Percentiles rank a stretch among this genome's conserved stretches.
These are phyloP conservation scores for Sphenodon punctatus DNA, from an alignment of 2,797 vertebrate species.

Conservation along the genomic window DNA sequence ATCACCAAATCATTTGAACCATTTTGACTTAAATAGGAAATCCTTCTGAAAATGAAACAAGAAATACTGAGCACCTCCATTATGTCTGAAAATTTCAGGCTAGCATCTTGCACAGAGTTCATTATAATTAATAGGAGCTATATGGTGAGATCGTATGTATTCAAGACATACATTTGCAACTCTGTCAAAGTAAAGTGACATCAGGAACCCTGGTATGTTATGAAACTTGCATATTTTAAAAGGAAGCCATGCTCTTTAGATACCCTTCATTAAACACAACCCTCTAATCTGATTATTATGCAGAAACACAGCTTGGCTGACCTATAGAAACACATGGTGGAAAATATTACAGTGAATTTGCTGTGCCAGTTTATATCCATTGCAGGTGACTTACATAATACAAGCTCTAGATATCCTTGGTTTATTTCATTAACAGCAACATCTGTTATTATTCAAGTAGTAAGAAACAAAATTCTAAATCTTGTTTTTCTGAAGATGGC, in stretches of 20 bases:
- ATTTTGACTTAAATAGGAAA: not conserved
- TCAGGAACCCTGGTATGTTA: not conserved
- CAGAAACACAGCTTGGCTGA: not conserved
- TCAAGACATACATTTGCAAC: not conserved
- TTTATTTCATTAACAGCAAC: constrained; percentile 31
- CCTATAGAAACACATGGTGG: not conserved
- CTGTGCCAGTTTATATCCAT: constrained; percentile 3
- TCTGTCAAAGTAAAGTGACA: not conserved
- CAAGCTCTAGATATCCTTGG: not conserved
- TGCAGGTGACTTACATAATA: constrained; percentile 23
- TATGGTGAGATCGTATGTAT: not conserved
- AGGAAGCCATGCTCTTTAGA: not conserved
- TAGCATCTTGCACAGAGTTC: constrained; percentile 1
- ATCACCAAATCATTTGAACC: constrained; percentile 3
- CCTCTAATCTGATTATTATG: not conserved
- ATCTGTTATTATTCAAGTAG: not conserved
- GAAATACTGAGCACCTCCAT: not conserved
- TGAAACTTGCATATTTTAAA: not conserved
- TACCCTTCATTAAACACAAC: not conserved
- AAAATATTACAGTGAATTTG: constrained; percentile 9
- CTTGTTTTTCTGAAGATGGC: constrained; percentile 45
- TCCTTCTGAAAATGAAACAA: not conserved
- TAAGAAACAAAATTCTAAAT: not conserved
- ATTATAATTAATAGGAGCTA: constrained; percentile 23
- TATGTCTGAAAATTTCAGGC: not conserved